These are phyloP conservation scores for Bellardia pandia DNA, from an alignment of 2,888 invertebrate genomes.

Conservation along the genomic window DNA sequence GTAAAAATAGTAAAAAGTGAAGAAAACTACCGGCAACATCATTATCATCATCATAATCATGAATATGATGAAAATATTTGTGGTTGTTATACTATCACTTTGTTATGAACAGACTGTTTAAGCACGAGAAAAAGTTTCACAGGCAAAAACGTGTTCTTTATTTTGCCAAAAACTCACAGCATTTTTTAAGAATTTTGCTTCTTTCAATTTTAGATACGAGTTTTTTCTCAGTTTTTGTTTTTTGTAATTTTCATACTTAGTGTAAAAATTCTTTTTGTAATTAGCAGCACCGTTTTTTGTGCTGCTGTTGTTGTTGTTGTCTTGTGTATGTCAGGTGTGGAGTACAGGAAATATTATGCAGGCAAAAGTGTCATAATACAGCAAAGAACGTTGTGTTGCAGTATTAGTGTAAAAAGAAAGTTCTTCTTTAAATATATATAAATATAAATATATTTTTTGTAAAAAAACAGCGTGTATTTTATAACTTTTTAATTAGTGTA, in stretches of 20 bases:
- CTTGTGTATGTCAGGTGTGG: constrained; percentile 22
- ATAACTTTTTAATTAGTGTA: constrained; percentile 73
- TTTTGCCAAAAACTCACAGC: constrained; percentile 33
- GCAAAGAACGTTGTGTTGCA: background rate
- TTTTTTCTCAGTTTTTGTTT: constrained; percentile 7
- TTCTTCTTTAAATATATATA: constrained; percentile 26
- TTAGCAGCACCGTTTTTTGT: constrained; percentile 35
- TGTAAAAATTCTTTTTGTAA: constrained; percentile 44
- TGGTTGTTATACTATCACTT: constrained; percentile 64
- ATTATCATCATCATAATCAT: constrained; percentile 5
- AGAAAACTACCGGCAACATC: too few species aligned
- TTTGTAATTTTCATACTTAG: background rate
- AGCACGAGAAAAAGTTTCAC: background rate
- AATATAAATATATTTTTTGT: background rate
- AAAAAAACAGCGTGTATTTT: background rate
- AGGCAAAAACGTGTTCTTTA: background rate
- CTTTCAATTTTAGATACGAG: constrained; percentile 26
- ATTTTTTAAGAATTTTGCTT: constrained; percentile 59
- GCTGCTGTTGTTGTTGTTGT: background rate
- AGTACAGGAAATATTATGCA: constrained; percentile 41
- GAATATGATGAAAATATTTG: constrained; percentile 65
- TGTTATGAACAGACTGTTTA: constrained; percentile 25
- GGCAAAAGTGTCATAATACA: constrained; percentile 64
- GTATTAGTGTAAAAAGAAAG: constrained; percentile 19
- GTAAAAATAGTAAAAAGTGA: too few species aligned